Evolutionary conservation across 2,113 vertebrate genomes (phyloP), one percentile per base, ranked within the genome.

Genomic region (Trinectes maculatus): DNA sequence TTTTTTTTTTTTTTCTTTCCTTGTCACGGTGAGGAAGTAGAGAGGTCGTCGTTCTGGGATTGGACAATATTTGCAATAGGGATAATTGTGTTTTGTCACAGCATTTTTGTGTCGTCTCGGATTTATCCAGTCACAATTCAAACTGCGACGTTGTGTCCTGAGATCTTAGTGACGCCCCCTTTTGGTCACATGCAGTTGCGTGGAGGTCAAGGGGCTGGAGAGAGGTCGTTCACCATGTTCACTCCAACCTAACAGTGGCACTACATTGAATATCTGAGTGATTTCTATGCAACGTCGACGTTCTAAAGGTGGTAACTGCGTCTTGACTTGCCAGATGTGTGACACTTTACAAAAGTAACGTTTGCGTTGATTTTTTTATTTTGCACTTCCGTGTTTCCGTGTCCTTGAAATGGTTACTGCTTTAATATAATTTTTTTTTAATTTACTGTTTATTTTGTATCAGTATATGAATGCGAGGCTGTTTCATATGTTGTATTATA

Each of bases 261-360:
- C 84, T 82, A 87, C 91, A 87, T 82, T 77, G 88, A 90, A 84
- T 87, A 79, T 89, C 86, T 89, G 87, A 93, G 89, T 92, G 86
- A 92, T 87, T 85, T 95, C 96, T 98, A 98, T 98, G 95, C 96
- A 97, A 97, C 92, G 91, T 89, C 90, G 69, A 89, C 75, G 53
- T 33, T 56, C 76, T 88, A 42, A 84, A 83, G 63, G 58, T 64
- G 76, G 73, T 62, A 77, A 88, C 85, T 90, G 87, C 83, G 79
- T 82, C 66, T 77, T 67, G 57, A 82, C 60, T 64, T 28, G 31
- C 71, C 60, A 55, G 77, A 64, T 55, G 61, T 29, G 26, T 63
- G 61, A 75, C 28, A 42, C 47, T 31, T 46, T 39, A 24, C 18
- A 61, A 59, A 37, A 15, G 15, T 55, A 64, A 24, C 47, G 36